These are phyloP conservation scores for Chlorops oryzae DNA, from an alignment of 1,140 invertebrate species.

Conservation along the genomic window DNA sequence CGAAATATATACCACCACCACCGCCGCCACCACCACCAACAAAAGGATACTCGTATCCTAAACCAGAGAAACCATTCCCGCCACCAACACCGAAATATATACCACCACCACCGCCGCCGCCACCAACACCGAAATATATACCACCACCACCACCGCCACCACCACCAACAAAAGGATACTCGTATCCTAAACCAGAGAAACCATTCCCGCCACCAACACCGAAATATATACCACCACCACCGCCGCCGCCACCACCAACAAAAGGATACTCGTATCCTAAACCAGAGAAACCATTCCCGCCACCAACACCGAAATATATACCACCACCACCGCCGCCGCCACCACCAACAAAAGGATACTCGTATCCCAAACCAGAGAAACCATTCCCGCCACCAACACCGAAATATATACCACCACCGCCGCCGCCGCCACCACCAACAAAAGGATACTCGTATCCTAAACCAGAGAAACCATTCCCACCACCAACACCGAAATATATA, in stretches of 20 bases:
- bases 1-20: background rate
- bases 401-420: background rate
- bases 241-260: constrained; percentile 14
- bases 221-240: constrained; percentile 22
- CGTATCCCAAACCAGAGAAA: constrained; percentile 26
- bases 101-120: constrained; percentile 7
- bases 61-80: constrained; percentile 28
- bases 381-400: constrained; percentile 25
- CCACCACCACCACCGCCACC: background rate
- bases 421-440: constrained; percentile 12
- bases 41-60: constrained; percentile 26
- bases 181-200: constrained; percentile 13
- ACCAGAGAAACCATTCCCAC: constrained; percentile 23
- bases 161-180: background rate
- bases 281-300: constrained; percentile 20
- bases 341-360: constrained; percentile 16
- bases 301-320: constrained; percentile 17
- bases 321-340: constrained; percentile 22
- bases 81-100: constrained; percentile 12
- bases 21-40: constrained; percentile 10
- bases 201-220: constrained; percentile 2
- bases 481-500: constrained; percentile 5
- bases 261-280: constrained; percentile 32
- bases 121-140: constrained; percentile 14
- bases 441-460: constrained; percentile 5